Conservation (phyloP, 2,797 vertebrate genomes). For the Todus mexicanus region DNA sequence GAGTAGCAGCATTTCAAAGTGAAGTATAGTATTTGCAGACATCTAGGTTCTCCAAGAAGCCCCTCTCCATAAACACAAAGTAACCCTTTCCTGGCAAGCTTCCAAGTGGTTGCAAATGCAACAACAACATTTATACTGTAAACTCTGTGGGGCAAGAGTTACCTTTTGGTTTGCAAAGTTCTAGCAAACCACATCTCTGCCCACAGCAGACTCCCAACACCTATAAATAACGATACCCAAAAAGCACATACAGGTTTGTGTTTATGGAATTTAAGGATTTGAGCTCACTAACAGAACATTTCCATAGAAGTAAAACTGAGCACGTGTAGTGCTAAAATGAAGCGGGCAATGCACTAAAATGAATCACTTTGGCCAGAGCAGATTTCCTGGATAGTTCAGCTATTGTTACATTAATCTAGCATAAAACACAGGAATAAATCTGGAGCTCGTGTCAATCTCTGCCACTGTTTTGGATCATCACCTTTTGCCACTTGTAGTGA, state of each 20-base stretch:
- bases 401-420: neutral
- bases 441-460: neutral
- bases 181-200: neutral
- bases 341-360: too few relatives aligned
- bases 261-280: neutral
- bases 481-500: neutral
- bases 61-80: neutral
- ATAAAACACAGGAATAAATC: neutral
- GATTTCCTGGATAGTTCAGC: neutral
- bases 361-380: neutral
- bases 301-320: neutral
- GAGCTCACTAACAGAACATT: neutral
- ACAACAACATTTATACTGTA: neutral
- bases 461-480: neutral
- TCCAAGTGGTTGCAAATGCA: neutral
- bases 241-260: neutral
- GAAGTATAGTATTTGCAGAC: neutral
- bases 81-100: neutral
- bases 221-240: neutral
- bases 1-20: rapidly evolving
- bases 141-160: neutral
- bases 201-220: neutral
- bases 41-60: neutral
- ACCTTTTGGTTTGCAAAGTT: neutral
- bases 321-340: rapidly evolving